phyloP scores from a whole-genome alignment of 1,140 invertebrate species.

The Bombus vancouverensis region DNA sequence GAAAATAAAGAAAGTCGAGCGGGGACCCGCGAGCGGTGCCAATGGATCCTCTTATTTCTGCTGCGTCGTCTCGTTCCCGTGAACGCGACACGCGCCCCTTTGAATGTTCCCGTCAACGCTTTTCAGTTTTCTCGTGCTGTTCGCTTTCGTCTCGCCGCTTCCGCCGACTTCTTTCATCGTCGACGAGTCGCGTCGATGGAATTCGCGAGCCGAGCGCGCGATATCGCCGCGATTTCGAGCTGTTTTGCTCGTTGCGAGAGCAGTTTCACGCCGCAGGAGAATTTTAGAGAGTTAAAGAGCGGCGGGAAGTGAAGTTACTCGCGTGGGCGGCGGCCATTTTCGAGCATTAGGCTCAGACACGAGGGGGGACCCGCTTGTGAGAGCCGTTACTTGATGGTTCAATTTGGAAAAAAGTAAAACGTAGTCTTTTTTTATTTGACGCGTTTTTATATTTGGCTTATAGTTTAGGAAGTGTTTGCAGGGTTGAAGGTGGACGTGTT shows the following conservation, averaged over 20 bases:
- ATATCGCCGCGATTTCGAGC: not conserved
- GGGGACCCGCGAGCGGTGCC: slow-evolving; percentile 16
- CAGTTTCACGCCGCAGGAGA: not conserved
- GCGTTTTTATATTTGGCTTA: not conserved
- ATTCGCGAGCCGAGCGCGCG: not conserved
- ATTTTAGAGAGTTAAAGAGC: not conserved
- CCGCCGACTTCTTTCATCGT: slow-evolving; percentile 33
- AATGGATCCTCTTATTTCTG: slow-evolving; percentile 55
- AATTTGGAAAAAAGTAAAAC: not conserved
- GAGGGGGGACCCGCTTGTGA: too few relatives aligned
- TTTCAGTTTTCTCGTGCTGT: slow-evolving; percentile 27
- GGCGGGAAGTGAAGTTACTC: not conserved
- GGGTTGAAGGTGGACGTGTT: too few relatives aligned
- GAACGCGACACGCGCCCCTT: slow-evolving; percentile 43
- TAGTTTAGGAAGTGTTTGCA: not conserved
- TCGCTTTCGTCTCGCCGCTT: slow-evolving; percentile 32
- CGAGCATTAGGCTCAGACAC: not conserved
- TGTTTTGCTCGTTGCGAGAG: not conserved
- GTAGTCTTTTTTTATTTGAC: not conserved
- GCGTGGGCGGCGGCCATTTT: slow-evolving; percentile 13
- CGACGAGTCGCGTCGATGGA: slow-evolving; percentile 20
- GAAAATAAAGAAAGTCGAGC: slow-evolving; percentile 32
- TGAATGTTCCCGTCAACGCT: slow-evolving; percentile 51
- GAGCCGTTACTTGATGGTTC: not conserved
- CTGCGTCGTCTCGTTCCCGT: slow-evolving; percentile 18